Base-by-base conservation (phyloP, 1,140 invertebrate species). In the Bombus breviceps region DNA sequence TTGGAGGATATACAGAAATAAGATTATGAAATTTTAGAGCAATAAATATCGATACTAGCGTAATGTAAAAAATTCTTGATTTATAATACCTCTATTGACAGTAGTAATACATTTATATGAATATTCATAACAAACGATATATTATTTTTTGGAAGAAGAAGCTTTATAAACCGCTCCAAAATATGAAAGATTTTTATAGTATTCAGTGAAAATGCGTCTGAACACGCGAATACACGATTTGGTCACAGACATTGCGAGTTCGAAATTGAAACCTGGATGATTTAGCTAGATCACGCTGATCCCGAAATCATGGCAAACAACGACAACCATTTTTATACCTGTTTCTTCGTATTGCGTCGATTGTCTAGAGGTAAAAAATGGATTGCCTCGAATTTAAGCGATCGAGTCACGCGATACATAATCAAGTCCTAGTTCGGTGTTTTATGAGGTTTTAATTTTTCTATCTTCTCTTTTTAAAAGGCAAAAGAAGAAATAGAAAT, bases 341-440 rank as follows among this genome's bases (percentile, higher is more conserved):
- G 32, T 34, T 37, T 37, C 32, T 57, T 47, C 32, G 69, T 13
- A 72, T 41, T n/a, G 39, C 41, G 72, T 74, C 32, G 34, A 75
- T 75, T 57, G 73, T 47, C 68, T 5, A 37, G 9, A 32, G 32
- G 47, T 25, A 57, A 37, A 75, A 43, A 53, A 57, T 32, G 28
- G 37, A 34, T 53, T 32, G 73, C 22, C 73, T 75, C 4, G 47
- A 53, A 53, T 53, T 75, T 75, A 75, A 75, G 47, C 73, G 73
- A 75, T 75, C 73, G 47, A 75, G 73, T 75, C 73, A 75, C 73
- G 73, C 47, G 73, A 75, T 53, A 75, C 73, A 47, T 53, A 53
- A 75, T 75, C 73, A 72, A 72, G 15, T 72, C 37, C 34, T 3
- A n/a, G 39, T 72, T 72, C 2, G 69, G 25, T 39, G 73, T 75